Conservation (phyloP, 1,140 invertebrate species). For the Pachyrhynchus sulphureomaculatus region DNA sequence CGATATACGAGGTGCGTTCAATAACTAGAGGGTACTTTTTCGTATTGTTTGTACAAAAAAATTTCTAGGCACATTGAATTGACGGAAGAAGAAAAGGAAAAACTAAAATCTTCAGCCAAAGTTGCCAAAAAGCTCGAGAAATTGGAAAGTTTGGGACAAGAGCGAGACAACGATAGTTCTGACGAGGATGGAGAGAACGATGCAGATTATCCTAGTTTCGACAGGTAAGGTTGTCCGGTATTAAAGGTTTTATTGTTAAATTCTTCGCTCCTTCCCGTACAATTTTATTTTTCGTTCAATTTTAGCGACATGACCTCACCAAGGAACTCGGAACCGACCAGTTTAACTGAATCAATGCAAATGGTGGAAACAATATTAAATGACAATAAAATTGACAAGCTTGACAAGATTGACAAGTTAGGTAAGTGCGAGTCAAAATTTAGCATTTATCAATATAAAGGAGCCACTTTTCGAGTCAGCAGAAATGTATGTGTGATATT, state of each 20-base stretch:
- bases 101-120: constrained; percentile 87
- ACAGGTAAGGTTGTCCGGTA: constrained; percentile 43
- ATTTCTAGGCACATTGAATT: constrained; percentile 76
- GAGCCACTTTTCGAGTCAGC: too few relatives aligned
- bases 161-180: constrained; percentile 52
- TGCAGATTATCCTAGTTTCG: constrained; percentile 73
- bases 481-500: too few relatives aligned
- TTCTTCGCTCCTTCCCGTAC: too few relatives aligned
- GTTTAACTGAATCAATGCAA: constrained; percentile 88
- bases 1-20: too few relatives aligned
- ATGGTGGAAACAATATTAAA: constrained; percentile 83
- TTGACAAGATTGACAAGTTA: constrained; percentile 84
- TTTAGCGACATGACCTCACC: constrained; percentile 63
- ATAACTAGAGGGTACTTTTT: too few relatives aligned
- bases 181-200: constrained; percentile 66
- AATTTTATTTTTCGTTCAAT: too few relatives aligned
- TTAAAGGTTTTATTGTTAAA: too few relatives aligned
- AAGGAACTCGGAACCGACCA: constrained; percentile 76
- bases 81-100: constrained; percentile 91
- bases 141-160: constrained; percentile 73
- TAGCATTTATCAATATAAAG: too few relatives aligned
- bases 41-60: too few relatives aligned
- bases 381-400: constrained; percentile 78
- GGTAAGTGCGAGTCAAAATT: constrained; percentile 24
- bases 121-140: constrained; percentile 92